phyloP scores from a whole-genome alignment of 1,140 invertebrate species.

The Drosophila guanche region DNA sequence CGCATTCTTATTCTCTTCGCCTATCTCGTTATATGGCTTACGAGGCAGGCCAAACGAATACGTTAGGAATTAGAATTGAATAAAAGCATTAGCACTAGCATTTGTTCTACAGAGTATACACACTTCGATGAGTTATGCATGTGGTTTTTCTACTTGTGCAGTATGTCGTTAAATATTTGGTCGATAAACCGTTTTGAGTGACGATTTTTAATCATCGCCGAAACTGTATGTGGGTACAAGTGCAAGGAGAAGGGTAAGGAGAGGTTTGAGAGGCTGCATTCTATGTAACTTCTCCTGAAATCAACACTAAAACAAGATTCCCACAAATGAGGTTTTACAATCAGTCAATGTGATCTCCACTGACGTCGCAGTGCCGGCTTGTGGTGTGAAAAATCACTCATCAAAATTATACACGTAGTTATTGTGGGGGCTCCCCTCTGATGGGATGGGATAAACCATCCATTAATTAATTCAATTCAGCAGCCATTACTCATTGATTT shows the following conservation, averaged over 20 bases:
- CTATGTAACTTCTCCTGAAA: neutral
- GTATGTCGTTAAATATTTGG: slow-evolving; percentile 2
- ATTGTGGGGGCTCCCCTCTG: slow-evolving; percentile 17
- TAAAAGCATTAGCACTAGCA: neutral
- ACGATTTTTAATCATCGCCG: slow-evolving; percentile 38
- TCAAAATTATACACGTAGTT: slow-evolving; percentile 17
- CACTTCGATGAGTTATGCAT: neutral
- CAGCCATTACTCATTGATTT: slow-evolving; percentile 14
- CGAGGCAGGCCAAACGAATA: neutral
- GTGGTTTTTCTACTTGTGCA: too few relatives aligned
- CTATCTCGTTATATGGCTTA: too few relatives aligned
- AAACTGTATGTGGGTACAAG: slow-evolving; percentile 4
- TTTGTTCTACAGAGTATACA: neutral
- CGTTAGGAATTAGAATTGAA: neutral
- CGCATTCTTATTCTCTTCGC: too few relatives aligned
- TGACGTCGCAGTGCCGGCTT: slow-evolving; percentile 10
- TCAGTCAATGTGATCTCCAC: slow-evolving; percentile 8
- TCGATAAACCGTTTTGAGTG: slow-evolving; percentile 22
- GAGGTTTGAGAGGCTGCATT: too few relatives aligned
- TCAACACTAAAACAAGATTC: too few relatives aligned
- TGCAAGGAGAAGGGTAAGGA: slow-evolving; percentile 3
- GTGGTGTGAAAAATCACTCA: slow-evolving; percentile 10
- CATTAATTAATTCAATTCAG: neutral
- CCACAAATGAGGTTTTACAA: too few relatives aligned
- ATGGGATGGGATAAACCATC: slow-evolving; percentile 24